Base-by-base conservation (phyloP, 2,113 vertebrate genomes). In the Zapornia atra region DNA sequence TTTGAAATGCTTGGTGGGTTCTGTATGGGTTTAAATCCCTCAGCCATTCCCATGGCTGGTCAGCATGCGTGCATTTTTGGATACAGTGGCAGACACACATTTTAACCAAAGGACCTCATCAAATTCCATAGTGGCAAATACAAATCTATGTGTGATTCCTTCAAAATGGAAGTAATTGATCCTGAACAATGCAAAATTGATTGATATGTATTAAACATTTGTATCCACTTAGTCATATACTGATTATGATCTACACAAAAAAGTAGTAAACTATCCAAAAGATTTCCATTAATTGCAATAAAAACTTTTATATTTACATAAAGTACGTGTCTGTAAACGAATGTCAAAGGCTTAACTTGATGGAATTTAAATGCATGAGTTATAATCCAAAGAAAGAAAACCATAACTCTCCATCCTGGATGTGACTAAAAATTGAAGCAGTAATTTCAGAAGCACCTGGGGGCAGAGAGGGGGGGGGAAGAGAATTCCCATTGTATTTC, bases 371-470 rank as follows among this genome's bases (percentile, higher is more conserved):
- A 88, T 82, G 44, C 19, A 50, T 66, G 46, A 34, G 20, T 61
- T 80, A 17, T 76, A 92, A 76, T 25, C 4, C 50, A 61, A 9
- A 63, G 48, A 90, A 80, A 77, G 3, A 36, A 90, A 92, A 87
- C 29, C 36, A 15, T 56, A 84, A 51, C 78, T 92, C 65, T 92
- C 40, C 11, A 46, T 61, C 21, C 20, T 82, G 40, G 50, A 82
- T 87, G 91, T 90, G 36, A 77, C 63, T 92, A 73, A 69, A 87
- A 90, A 85, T 50, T 84, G 63, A 92, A 94, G 15, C 25, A 90
- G 15, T 76, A 79, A 88, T 95, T 92, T 91, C 78, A 87, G 88
- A 77, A 91, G 73, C 59, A 94, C 33, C 50, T 93, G 17, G 44
- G 44, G 17, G 17, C 44, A 18, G 44, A n/a, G n/a, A n/a, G 42